These are phyloP conservation scores for Oryzias curvinotus DNA, from an alignment of 2,113 vertebrate species.

Conservation along the genomic window DNA sequence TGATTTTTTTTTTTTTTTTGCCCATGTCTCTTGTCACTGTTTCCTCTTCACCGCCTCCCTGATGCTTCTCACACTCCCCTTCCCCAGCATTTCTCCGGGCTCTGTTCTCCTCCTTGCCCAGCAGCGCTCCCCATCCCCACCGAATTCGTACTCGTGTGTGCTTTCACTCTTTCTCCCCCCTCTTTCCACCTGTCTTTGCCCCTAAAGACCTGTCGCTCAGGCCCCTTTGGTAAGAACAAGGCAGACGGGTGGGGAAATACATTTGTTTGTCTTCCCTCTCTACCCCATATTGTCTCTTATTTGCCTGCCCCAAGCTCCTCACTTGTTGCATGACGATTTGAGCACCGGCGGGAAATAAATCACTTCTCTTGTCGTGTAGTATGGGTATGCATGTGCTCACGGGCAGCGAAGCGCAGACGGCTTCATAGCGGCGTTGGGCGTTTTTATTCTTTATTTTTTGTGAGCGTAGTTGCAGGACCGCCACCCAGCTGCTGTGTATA, in stretches of 20 bases:
- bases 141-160: conserved; percentile 10
- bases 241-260: conserved; percentile 40
- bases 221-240: conserved; percentile 36
- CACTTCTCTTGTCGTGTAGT: conserved; percentile 44
- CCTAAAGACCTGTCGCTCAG: conserved; percentile 34
- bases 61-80: not conserved
- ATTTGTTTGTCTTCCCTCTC: conserved; percentile 63
- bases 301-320: conserved; percentile 46
- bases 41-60: not conserved
- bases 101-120: not conserved
- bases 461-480: conserved; percentile 46
- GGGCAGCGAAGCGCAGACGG: conserved; percentile 42
- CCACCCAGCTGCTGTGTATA: conserved; percentile 38
- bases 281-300: conserved; percentile 42
- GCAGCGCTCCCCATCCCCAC: not conserved
- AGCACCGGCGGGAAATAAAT: conserved; percentile 63
- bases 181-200: not conserved
- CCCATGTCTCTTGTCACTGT: not conserved
- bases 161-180: conserved; percentile 9
- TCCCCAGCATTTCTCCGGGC: conserved; percentile 18
- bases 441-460: conserved; percentile 35
- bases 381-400: conserved; percentile 3
- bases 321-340: conserved; percentile 68
- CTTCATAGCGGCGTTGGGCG: conserved; percentile 46
- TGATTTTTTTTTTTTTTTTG: not conserved